Conservation (phyloP, 2,797 vertebrate species). For the Steatocranus sp. region DNA sequence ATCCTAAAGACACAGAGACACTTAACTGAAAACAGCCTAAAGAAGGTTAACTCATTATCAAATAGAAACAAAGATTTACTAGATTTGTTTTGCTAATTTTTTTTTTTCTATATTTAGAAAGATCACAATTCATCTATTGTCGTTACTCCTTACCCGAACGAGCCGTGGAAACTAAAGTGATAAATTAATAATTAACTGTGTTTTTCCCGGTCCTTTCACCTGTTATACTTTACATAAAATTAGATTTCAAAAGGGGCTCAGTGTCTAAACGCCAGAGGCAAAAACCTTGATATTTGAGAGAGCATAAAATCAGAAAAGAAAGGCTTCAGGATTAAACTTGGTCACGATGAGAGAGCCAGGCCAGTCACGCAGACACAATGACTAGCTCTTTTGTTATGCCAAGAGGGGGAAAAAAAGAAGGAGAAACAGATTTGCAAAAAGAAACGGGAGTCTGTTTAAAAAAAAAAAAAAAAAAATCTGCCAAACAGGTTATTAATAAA, state of each 20-base stretch:
- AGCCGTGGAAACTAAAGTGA: background rate
- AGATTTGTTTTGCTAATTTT: background rate
- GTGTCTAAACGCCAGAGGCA: background rate
- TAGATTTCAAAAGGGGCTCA: background rate
- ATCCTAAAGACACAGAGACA: slow-evolving; percentile 73
- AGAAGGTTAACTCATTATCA: background rate
- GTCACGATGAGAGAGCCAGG: slow-evolving; percentile 16
- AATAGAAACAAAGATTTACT: background rate
- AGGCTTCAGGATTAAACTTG: background rate
- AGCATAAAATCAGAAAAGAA: background rate
- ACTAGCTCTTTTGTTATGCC: slow-evolving; percentile 4
- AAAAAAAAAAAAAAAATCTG: background rate
- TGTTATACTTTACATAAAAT: background rate
- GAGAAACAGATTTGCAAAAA: background rate
- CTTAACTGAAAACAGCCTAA: background rate
- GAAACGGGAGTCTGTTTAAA: background rate
- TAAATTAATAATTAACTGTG: background rate
- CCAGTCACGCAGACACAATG: slow-evolving; percentile 14
- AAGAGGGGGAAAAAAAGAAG: background rate
- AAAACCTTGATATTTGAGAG: background rate
- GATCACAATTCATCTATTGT: background rate
- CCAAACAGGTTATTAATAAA: background rate
- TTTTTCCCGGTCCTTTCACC: background rate
- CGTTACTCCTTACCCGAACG: background rate
- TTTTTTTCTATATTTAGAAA: background rate